Evolutionary conservation across 2,888 invertebrate species (phyloP).

Genomic region (Cataglyphis cursor): DNA sequence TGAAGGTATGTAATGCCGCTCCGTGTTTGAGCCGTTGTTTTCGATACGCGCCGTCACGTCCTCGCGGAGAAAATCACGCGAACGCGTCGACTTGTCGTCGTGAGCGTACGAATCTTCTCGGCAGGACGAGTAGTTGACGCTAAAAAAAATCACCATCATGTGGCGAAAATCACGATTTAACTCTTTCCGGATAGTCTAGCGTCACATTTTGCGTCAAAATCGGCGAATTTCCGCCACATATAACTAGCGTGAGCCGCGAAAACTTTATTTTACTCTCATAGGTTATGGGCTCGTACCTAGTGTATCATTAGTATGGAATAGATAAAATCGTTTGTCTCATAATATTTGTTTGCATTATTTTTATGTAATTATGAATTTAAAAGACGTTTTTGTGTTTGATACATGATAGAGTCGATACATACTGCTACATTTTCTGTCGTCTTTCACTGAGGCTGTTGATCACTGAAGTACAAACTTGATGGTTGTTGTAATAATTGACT

Average conservation of each 20-base stretch:
- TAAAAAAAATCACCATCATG: constrained; percentile 61
- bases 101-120: constrained; percentile 66
- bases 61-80: constrained; percentile 54
- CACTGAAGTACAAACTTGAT: not conserved
- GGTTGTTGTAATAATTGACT: constrained; percentile 8
- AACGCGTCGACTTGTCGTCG: constrained; percentile 72
- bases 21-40: constrained; percentile 52
- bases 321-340: not conserved
- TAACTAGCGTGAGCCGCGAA: constrained; percentile 38
- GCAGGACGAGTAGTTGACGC: constrained; percentile 63
- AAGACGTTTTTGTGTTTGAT: not conserved
- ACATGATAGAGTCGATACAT: not conserved
- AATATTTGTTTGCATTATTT: not conserved
- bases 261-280: constrained; percentile 64
- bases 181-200: not conserved
- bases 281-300: constrained; percentile 69
- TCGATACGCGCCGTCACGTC: constrained; percentile 62
- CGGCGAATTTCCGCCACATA: not conserved
- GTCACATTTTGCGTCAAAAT: not conserved
- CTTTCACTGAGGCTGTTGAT: not conserved
- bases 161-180: constrained; percentile 16
- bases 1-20: constrained; percentile 88
- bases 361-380: not conserved
- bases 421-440: not conserved
- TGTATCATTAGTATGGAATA: not conserved